Conservation (phyloP, 2,888 invertebrate genomes). For the Matsumyia berberina region DNA sequence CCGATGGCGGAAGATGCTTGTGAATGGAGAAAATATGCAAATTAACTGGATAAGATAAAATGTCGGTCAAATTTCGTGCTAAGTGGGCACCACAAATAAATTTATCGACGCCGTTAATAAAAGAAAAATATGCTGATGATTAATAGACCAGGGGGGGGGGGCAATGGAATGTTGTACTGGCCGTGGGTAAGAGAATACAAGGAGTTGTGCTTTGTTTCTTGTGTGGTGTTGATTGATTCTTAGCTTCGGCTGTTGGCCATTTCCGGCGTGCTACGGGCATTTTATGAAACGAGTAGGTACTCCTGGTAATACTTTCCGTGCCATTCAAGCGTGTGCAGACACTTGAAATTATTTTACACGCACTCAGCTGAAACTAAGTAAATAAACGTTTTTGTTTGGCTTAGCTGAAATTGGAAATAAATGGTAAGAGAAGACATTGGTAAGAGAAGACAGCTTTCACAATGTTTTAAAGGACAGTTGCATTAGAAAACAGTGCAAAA, state of each 20-base stretch:
- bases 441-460: no score
- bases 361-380: no score
- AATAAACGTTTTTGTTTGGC: no score
- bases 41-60: conserved; percentile 39
- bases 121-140: conserved; percentile 10
- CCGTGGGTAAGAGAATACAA: conserved; percentile 8
- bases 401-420: no score
- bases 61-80: conserved; percentile 54
- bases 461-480: no score
- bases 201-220: background rate
- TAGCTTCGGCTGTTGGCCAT: background rate
- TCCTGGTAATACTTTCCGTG: no score
- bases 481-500: no score
- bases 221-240: background rate
- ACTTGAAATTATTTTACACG: no score
- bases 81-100: conserved; percentile 27
- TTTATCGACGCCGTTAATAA: conserved; percentile 28
- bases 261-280: background rate
- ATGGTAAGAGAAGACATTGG: no score
- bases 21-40: conserved; percentile 60
- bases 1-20: conserved; percentile 9
- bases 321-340: no score
- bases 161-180: conserved; percentile 15
- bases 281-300: background rate
- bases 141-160: conserved; percentile 16